Evolutionary conservation across 1,140 invertebrate genomes (phyloP), one percentile per base, ranked within the genome.

Genomic region (Papilio dardanus): DNA sequence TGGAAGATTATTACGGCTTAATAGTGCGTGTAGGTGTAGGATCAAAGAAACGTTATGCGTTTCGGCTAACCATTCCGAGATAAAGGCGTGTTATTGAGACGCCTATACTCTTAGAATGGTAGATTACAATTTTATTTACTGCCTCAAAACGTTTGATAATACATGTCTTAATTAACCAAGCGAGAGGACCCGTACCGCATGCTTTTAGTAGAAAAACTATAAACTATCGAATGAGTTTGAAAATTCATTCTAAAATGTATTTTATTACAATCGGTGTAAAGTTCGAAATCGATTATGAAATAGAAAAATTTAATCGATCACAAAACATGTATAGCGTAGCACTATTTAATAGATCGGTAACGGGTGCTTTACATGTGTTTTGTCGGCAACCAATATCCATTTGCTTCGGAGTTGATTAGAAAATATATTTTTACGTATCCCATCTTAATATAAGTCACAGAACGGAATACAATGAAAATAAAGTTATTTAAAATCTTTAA

Each of bases 61-160:
- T 88, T 83, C 85, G 85, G 84, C 83, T 89, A 88, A 90, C 83
- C 85, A 86, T 86, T 82, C 77, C 50, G 33, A 91, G 91, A 92
- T 92, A 92, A 90, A 81, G 80, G 79, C 81, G 89, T 90, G 86
- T 88, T 87, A 86, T 88, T 73, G 83, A 90, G 88, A 88, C 89
- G 87, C 89, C 91, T 88, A 84, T 88, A 79, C 86, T 84, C 78
- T 88, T 83, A 89, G 78, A 78, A 83, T 82, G 81, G 86, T 82
- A 92, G 91, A 93, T 93, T 90, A 92, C 86, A 87, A 86, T 87
- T 93, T 93, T 93, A 91, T 93, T 93, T 93, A 93, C 89, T 89
- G 83, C 91, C 84, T 86, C 78, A 91, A 92, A 92, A 90, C 88
- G 88, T 88, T 92, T 90, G 91, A 92, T 93, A 92, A 93, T 90